Evolutionary conservation across 2,888 invertebrate genomes (phyloP), one percentile per base, ranked within the genome.

Genomic region (Plutella xylostella): DNA sequence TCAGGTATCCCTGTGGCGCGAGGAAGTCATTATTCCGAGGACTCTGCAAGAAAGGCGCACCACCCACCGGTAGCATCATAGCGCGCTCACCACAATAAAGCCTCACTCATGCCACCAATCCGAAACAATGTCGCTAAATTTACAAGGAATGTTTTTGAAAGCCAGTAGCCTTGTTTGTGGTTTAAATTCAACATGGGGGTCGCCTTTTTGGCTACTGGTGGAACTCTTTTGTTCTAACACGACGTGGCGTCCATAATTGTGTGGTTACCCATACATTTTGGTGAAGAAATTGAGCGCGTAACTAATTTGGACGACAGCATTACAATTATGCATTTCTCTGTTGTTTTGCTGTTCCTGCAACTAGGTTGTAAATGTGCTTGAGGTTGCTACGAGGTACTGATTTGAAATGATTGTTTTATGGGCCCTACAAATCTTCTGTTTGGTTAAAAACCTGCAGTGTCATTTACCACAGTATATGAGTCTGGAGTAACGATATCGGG

Each of bases 1-100:
- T 70, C 79, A 66, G 69, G 68, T 44, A 44, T 38, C 34, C 69
- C 52, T 53, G 49, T 53, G 60, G 64, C 68, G 56, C 47, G 11
- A 28, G 28, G 28, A 28, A 28, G n/a, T n/a, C 5, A 34, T n/a
- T n/a, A n/a, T n/a, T n/a, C n/a, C n/a, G n/a, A n/a, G n/a, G n/a
- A n/a, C n/a, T n/a, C n/a, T n/a, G n/a, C n/a, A n/a, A n/a, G n/a
- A 25, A 40, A 42, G 21, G 50, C 48, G 48, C 57, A 60, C 80
- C 79, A 72, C 79, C 80, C 74, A 79, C 72, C 68, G 72, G 63
- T 69, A 70, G 65, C 68, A 79, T 82, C 61, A 82, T 76, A 71
- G 65, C 72, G 68, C 70, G 75, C 78, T 75, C 65, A 60, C 56
- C 66, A 77, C 76, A 78, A 79, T 72, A 56, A 55, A 51, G 54